Conservation (phyloP, 2,888 invertebrate genomes). For the Nephrotoma appendiculata region DNA sequence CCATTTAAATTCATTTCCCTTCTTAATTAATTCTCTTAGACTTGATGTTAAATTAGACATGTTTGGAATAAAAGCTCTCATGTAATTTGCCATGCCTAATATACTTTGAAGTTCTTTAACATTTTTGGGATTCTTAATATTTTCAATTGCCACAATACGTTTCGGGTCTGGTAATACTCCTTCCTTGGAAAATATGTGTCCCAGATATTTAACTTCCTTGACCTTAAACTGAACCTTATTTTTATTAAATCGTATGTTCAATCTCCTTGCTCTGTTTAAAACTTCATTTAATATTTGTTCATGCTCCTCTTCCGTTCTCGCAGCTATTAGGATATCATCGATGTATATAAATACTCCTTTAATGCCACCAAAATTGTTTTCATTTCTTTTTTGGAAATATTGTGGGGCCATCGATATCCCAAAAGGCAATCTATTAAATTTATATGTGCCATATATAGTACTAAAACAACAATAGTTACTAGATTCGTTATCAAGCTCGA, state of each 20-base stretch:
- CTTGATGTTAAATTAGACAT: not conserved
- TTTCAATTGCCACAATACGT: not conserved
- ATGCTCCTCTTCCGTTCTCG: conserved; percentile 13
- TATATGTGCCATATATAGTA: too few species aligned
- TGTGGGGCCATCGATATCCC: too few species aligned
- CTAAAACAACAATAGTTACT: too few species aligned
- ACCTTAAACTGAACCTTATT: conserved; percentile 6
- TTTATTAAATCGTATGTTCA: conserved; percentile 11
- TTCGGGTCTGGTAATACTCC: not conserved
- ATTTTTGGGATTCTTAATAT: not conserved
- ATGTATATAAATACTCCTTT: conserved; percentile 7
- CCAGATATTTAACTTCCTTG: conserved; percentile 18
- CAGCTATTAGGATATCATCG: conserved; percentile 18
- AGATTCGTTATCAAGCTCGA: too few species aligned
- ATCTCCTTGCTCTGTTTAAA: conserved; percentile 14
- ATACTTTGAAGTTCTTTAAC: not conserved
- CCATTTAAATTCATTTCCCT: not conserved
- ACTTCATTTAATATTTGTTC: conserved; percentile 16
- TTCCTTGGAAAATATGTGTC: conserved; percentile 8
- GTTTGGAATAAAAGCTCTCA: not conserved
- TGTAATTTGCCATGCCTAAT: not conserved
- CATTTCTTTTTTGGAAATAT: too few species aligned
- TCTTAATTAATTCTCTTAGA: not conserved
- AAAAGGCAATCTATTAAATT: too few species aligned
- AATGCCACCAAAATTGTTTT: too few species aligned